phyloP scores from a whole-genome alignment of 2,888 invertebrate genomes.

The Sarcophaga carnaria region DNA sequence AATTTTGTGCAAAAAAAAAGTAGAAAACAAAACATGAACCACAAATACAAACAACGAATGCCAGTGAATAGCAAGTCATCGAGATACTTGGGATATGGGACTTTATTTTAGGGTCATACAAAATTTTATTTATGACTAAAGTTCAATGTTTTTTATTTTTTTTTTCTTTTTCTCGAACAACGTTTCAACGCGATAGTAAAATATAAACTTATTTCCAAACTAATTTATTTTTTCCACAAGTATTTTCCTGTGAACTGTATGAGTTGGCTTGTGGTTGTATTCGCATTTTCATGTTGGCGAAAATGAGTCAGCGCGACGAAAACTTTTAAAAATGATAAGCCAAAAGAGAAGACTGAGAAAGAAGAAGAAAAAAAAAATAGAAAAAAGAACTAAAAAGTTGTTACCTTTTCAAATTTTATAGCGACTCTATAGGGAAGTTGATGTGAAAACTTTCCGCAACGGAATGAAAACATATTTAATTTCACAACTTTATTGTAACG shows the following conservation, averaged over 20 bases:
- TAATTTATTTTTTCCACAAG: conserved; percentile 58
- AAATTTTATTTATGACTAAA: conserved; percentile 66
- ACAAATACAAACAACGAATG: conserved; percentile 22
- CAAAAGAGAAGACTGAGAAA: conserved; percentile 46
- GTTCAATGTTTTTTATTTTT: conserved; percentile 52
- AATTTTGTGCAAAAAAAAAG: neutral
- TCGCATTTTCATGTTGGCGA: conserved; percentile 33
- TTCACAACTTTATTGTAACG: neutral
- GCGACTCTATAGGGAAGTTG: conserved; percentile 39
- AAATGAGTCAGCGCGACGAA: conserved; percentile 63
- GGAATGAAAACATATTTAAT: neutral
- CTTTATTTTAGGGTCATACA: conserved; percentile 56
- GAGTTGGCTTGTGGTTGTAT: conserved; percentile 30
- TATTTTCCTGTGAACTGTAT: conserved; percentile 7
- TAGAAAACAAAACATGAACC: conserved; percentile 4
- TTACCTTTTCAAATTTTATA: conserved; percentile 61
- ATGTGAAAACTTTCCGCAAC: neutral
- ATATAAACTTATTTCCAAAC: conserved; percentile 61
- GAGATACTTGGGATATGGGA: conserved; percentile 40
- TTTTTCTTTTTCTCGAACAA: conserved; percentile 17
- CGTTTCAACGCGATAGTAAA: conserved; percentile 63
- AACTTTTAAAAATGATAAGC: conserved; percentile 65
- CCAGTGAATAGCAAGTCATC: conserved; percentile 41
- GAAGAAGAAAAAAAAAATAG: neutral
- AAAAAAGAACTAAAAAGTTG: conserved; percentile 37